Percentiles rank a stretch among this genome's conserved stretches.
Evolutionary conservation across 2,113 vertebrate species (phyloP).

Genomic region (Dipodomys stephensi): DNA sequence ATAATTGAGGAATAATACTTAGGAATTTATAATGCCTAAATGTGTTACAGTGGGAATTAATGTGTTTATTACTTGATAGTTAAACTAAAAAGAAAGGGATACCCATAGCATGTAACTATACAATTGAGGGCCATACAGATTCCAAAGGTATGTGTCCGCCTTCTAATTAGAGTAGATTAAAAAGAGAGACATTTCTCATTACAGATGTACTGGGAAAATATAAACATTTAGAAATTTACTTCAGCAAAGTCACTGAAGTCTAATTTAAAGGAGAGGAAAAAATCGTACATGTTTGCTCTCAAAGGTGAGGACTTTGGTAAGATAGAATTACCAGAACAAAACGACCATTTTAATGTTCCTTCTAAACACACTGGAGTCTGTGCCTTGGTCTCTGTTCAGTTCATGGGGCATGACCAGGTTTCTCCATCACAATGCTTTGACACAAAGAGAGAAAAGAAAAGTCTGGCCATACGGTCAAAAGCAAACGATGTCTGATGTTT

Average conservation of each 20-base stretch:
- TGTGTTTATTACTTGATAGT: background rate
- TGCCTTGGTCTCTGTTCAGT: background rate
- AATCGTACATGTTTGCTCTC: background rate
- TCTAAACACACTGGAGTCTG: background rate
- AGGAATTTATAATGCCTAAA: background rate
- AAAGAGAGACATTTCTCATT: background rate
- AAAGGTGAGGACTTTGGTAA: background rate
- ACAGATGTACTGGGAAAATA: background rate
- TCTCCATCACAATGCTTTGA: background rate
- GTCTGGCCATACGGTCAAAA: background rate
- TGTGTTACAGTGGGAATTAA: background rate
- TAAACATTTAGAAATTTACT: background rate
- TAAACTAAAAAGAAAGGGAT: background rate
- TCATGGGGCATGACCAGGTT: background rate
- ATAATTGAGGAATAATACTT: background rate
- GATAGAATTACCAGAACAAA: background rate
- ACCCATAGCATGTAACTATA: background rate
- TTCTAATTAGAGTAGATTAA: background rate
- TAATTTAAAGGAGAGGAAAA: background rate
- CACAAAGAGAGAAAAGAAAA: background rate
- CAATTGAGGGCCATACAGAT: background rate
- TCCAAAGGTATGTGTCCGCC: background rate
- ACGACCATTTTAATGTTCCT: background rate
- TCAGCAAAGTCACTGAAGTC: background rate
- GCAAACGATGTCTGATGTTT: slow-evolving; percentile 12